Percentiles rank a stretch among this genome's conserved stretches.
Conservation (phyloP, 92 coral and sea anemone species). For the Palythoa grandis region DNA sequence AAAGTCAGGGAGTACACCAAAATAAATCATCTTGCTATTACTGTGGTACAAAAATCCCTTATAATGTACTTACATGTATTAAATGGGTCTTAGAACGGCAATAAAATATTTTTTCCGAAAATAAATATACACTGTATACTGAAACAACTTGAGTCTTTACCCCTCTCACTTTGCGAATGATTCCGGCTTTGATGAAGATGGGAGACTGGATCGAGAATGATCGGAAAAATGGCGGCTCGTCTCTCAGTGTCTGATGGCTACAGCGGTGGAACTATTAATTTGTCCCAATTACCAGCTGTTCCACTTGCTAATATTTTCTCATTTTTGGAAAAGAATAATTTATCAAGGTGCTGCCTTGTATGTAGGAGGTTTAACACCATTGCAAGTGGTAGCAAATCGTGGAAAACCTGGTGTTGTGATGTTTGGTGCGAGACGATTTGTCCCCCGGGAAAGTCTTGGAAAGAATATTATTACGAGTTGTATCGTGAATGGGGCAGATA, state of each 20-base stretch:
- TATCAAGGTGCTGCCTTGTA: conserved; percentile 78
- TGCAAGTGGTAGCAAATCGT: conserved; percentile 64
- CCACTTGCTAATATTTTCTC: conserved; percentile 84
- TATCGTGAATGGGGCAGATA: conserved; percentile 80
- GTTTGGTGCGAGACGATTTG: conserved; percentile 81
- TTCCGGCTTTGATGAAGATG: not conserved
- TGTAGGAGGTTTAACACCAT: conserved; percentile 74
- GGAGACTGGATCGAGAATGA: conserved; percentile 27
- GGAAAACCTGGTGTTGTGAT: conserved; percentile 88
- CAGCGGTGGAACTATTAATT: conserved; percentile 9
- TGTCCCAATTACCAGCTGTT: conserved; percentile 70
- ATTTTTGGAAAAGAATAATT: conserved; percentile 71
- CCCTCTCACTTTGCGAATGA: conserved; percentile 15
- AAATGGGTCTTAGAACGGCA: not conserved
- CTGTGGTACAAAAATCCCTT: not conserved
- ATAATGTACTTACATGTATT: conserved; percentile 16
- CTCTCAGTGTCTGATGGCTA: not conserved
- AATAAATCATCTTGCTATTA: not conserved
- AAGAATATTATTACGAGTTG: conserved; percentile 61
- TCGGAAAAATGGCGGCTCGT: conserved; percentile 66
- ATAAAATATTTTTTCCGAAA: not conserved
- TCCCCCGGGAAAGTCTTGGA: conserved; percentile 75
- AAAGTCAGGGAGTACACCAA: not conserved
- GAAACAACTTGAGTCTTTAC: not conserved
- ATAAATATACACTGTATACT: too few relatives aligned